phyloP scores from a whole-genome alignment of 1,140 invertebrate species.

The Sipha flava region DNA sequence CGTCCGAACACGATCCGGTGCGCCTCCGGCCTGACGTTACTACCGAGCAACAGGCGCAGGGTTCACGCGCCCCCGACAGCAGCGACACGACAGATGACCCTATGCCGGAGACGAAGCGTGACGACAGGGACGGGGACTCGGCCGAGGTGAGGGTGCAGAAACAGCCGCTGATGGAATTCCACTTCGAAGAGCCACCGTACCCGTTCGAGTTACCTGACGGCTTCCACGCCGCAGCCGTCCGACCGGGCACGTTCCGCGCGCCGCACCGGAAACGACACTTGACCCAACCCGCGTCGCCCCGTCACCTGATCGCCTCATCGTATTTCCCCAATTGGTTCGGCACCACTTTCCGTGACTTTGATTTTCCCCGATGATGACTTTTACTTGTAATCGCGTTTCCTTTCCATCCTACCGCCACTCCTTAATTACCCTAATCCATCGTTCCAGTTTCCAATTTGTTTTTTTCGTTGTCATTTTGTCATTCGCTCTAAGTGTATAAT shows the following conservation, averaged over 20 bases:
- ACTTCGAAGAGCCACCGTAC: neutral
- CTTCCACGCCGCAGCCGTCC: too few relatives aligned
- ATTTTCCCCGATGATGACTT: too few relatives aligned
- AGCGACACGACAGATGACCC: too few relatives aligned
- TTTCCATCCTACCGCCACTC: too few relatives aligned
- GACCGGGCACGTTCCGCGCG: neutral
- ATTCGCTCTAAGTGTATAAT: too few relatives aligned
- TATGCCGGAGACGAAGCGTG: neutral
- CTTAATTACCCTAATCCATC: too few relatives aligned
- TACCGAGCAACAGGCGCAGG: neutral
- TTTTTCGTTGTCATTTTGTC: too few relatives aligned
- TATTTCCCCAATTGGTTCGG: neutral
- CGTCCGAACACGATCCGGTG: neutral
- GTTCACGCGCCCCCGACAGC: too few relatives aligned
- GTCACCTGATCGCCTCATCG: neutral
- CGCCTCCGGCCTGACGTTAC: neutral
- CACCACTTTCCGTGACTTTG: too few relatives aligned
- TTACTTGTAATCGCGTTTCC: too few relatives aligned
- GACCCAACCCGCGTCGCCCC: neutral
- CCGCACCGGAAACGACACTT: neutral
- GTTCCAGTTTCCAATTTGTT: too few relatives aligned
- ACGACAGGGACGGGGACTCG: neutral
- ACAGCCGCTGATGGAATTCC: neutral
- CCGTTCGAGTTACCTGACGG: neutral
- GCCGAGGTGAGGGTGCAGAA: neutral